Evolutionary conservation across 2,888 invertebrate species (phyloP), one percentile per base, ranked within the genome.

Genomic region (Seira musarum): DNA sequence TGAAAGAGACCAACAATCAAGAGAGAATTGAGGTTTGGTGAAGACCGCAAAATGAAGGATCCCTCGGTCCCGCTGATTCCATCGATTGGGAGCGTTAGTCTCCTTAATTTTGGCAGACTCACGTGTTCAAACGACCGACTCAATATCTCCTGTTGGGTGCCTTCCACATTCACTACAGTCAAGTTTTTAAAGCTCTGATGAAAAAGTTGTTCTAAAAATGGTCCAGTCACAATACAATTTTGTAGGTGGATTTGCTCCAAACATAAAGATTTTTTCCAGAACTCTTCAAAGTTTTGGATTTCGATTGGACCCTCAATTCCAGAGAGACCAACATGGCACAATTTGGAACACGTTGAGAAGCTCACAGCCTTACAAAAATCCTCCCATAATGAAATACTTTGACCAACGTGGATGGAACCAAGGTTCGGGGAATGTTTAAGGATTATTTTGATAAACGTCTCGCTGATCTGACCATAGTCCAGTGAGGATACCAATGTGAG

Each of bases 71-170:
- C 22, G 49, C 82, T 80, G 3, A 82, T 40, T 8, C 82, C 82
- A 61, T 82, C 82, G 19, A 82, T 72, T 40, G 80, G 80, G 53
- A 82, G 40, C 13, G 73, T 61, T 15, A 82, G 30, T 8, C 72
- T 35, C 19, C 24, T 64, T 25, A 82, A 24, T 17, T 76, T 71
- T 53, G 66, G 67, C 46, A 82, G 35, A 24, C 15, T 35, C 0
- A 75, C 24, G 6, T 72, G 63, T 22, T 49, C 24, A 24, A 82
- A 82, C 1, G 68, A 65, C n/a, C 24, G 74, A 19, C 72, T 76
- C 8, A 82, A 46, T 21, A 82, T 82, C 75, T 82, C 80, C 19
- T 82, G 80, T 21, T 82, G 80, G 2, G 76, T 71, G 1, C 82
- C 82, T 53, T 68, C 57, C 2, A 82, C 17, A 5, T 22, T 40